These are phyloP conservation scores for Aplodontia rufa DNA, from an alignment of 2,113 vertebrate genomes.

Conservation along the genomic window DNA sequence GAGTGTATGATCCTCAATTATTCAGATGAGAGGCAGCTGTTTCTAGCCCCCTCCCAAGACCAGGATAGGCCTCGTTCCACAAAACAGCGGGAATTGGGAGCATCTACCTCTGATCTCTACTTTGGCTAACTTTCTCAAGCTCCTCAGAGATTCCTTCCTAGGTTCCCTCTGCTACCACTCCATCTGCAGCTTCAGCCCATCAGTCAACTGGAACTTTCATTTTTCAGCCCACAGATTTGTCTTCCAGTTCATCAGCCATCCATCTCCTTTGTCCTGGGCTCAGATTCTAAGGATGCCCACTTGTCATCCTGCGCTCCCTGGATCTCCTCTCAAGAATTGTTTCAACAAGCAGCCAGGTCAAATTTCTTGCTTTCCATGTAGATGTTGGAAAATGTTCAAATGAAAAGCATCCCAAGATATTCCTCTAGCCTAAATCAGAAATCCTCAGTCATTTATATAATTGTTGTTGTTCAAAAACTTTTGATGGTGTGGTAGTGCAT, in stretches of 20 bases:
- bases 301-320: background rate
- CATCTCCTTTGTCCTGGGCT: background rate
- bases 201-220: background rate
- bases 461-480: constrained; percentile 15
- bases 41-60: background rate
- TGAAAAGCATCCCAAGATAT: background rate
- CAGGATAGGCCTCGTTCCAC: background rate
- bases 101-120: background rate
- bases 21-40: background rate
- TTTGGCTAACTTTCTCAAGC: background rate
- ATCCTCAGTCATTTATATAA: background rate
- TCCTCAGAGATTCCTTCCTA: background rate
- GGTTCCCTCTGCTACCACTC: background rate
- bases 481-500: no score
- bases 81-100: background rate
- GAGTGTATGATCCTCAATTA: background rate
- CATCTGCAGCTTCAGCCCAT: background rate
- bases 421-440: background rate
- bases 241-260: background rate
- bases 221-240: background rate
- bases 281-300: background rate
- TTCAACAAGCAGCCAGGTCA: background rate
- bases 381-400: background rate
- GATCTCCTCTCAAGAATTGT: background rate
- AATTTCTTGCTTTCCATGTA: background rate